Evolutionary conservation across 2,888 invertebrate genomes (phyloP), one percentile per base, ranked within the genome.

Genomic region (Lochmaea capreae): DNA sequence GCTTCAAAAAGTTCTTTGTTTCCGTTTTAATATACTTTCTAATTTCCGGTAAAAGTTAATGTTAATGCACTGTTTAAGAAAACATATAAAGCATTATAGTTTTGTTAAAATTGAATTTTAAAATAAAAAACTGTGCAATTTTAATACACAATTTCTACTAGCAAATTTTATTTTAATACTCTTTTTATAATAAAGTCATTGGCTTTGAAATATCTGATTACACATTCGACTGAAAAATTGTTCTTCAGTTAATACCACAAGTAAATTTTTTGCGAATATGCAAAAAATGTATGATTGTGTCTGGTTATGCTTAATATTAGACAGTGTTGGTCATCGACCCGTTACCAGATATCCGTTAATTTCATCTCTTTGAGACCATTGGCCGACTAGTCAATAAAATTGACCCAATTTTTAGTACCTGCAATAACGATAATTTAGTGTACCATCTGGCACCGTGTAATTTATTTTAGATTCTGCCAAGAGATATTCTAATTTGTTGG

Each of bases 281-380:
- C 68, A 68, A 68, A 68, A 68, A 59, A 61, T 49, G 14, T 61
- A 61, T 61, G 22, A 39, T 54, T 67, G 22, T 68, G 61, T 68
- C 68, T 68, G 18, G 42, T 33, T 61, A 43, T 66, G 12, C 11
- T 49, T 68, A 68, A 68, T 68, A 61, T 68, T 58, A 58, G 57
- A 59, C 46, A 54, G 22, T 62, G 39, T 18, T 69, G 69, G 69
- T 69, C 69, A 42, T 39, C 62, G 69, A 69, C 69, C 62, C 61
- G 52, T 63, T 62, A 62, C 62, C 16, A 59, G 59, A 68, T 69
- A 62, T 62, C 69, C 62, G 69, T 69, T 69, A 69, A 69, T 62
- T 69, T 69, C 62, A 62, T 54, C 52, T 67, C 67, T 69, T 69
- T 69, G 62, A 69, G 69, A 69, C 62, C 42, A 39, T 52, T 69